Base-by-base conservation (phyloP, 1,140 invertebrate species). In the Phenacoccus solenopsis region DNA sequence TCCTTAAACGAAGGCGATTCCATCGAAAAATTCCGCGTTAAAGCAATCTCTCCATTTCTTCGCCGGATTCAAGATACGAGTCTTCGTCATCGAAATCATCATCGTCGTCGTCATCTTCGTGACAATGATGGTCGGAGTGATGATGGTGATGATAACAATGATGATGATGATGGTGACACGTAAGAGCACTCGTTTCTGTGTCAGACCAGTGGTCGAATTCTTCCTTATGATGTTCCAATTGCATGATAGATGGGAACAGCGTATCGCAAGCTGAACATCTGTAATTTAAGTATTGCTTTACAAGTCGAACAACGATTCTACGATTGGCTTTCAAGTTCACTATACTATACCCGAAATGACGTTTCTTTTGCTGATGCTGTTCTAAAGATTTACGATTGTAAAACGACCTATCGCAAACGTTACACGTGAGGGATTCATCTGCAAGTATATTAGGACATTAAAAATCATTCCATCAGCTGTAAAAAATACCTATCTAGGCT, bases 141-240 rank as follows among this genome's bases (percentile, higher is more conserved):
- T 49, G 38, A 49, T 49, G 38, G 20, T n/a, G 38, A 49, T 49
- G 38, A 49, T 49, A n/a, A 49, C 20, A 49, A n/a, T 49, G 20
- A 49, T 49, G 38, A 49, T 49, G 38, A 49, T 49, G 38, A 38
- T 72, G 70, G 20, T 64, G 59, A 21, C 70, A 56, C 0, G 64
- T 28, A 12, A 64, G 13, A 7, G 73, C 67, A 13, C 70, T 70
- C 22, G 67, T 69, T 24, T 86, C 86, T 72, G 84, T 82, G 57
- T 82, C 84, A 71, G 87, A 88, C 87, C 88, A 90, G 78, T 91
- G 89, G 75, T 89, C 87, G 74, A 89, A 88, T 76, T 89, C 86
- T 77, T 90, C 87, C 76, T 90, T 89, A 80, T 91, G 89, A 76
- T 89, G 86, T 76, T 91, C 88, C 67, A 90, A 78, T 7, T 87